These are phyloP conservation scores for Drosophila affinis DNA, from an alignment of 2,888 invertebrate species.

Conservation along the genomic window DNA sequence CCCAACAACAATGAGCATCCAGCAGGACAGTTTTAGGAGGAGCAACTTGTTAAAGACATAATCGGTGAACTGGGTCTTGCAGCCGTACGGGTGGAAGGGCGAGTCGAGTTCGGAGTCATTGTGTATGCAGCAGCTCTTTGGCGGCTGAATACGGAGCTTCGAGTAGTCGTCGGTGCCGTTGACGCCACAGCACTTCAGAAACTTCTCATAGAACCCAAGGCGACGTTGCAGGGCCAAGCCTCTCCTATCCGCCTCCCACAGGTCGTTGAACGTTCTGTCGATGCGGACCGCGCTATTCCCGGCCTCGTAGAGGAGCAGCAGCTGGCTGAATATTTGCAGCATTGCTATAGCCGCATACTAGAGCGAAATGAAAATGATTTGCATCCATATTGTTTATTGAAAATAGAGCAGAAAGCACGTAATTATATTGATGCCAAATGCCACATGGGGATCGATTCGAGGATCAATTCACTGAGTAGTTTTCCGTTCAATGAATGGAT, in stretches of 20 bases:
- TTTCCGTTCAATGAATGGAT: no score
- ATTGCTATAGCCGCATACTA: slow-evolving; percentile 69
- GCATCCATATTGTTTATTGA: background rate
- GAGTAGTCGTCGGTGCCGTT: slow-evolving; percentile 74
- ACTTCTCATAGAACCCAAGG: slow-evolving; percentile 77
- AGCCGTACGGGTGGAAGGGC: slow-evolving; percentile 68
- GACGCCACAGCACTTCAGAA: slow-evolving; percentile 80
- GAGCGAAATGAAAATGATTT: background rate
- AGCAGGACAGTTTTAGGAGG: slow-evolving; percentile 74
- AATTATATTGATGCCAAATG: no score
- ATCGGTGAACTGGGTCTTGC: slow-evolving; percentile 73
- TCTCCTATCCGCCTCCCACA: slow-evolving; percentile 72
- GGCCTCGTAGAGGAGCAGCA: slow-evolving; percentile 78
- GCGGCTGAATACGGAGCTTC: slow-evolving; percentile 69
- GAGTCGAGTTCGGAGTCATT: slow-evolving; percentile 59
- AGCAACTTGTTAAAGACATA: slow-evolving; percentile 75
- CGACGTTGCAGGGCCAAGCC: slow-evolving; percentile 57
- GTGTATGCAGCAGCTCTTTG: slow-evolving; percentile 69
- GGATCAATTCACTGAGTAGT: no score
- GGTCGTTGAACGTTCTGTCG: slow-evolving; percentile 73
- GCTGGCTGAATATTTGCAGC: slow-evolving; percentile 69
- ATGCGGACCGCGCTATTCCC: slow-evolving; percentile 79
- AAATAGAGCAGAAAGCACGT: background rate
- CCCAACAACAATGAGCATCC: slow-evolving; percentile 76
- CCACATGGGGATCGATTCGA: no score